Percentiles rank a stretch among this genome's conserved stretches.
phyloP scores from a whole-genome alignment of 2,888 invertebrate genomes.

The Drosophila flavopinicola region DNA sequence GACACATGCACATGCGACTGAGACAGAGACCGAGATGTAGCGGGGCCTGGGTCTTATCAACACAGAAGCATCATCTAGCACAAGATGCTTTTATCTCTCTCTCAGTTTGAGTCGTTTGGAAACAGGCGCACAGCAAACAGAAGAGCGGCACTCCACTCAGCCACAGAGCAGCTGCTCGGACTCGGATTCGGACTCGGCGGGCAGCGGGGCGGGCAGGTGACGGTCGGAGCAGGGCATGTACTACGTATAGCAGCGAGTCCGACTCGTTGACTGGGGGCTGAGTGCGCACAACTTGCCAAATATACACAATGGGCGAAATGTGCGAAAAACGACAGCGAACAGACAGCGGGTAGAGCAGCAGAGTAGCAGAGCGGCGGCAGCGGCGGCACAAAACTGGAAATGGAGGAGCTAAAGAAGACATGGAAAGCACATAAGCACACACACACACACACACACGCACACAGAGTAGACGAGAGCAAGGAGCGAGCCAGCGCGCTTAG shows the following conservation, averaged over 20 bases:
- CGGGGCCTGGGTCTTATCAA: conserved; percentile 71
- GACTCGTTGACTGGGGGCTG: conserved; percentile 53
- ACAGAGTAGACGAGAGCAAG: conserved; percentile 36
- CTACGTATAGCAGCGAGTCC: conserved; percentile 33
- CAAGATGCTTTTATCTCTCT: conserved; percentile 83
- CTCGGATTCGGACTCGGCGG: conserved; percentile 40
- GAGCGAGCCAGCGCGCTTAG: conserved; percentile 28
- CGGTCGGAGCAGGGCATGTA: conserved; percentile 13
- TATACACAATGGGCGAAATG: conserved; percentile 72
- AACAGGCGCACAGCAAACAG: conserved; percentile 79
- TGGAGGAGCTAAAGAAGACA: conserved; percentile 61
- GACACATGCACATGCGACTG: conserved; percentile 13
- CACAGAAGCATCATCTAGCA: conserved; percentile 80
- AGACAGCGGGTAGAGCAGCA: conserved; percentile 1
- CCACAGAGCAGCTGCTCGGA: conserved; percentile 35
- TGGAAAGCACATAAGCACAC: conserved; percentile 35
- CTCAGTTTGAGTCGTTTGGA: conserved; percentile 82
- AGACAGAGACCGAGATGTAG: conserved; percentile 38
- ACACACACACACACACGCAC: conserved; percentile 17
- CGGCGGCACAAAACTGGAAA: conserved; percentile 64
- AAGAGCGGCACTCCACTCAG: conserved; percentile 63
- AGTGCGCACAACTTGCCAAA: conserved; percentile 72
- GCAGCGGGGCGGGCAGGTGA: conserved; percentile 6
- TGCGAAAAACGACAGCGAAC: conserved; percentile 65
- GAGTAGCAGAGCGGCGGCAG: conserved; percentile 3